Base-by-base conservation (phyloP, 37 sponge, comb jelly and placozoan genomes). In the Hormiphora californensis region DNA sequence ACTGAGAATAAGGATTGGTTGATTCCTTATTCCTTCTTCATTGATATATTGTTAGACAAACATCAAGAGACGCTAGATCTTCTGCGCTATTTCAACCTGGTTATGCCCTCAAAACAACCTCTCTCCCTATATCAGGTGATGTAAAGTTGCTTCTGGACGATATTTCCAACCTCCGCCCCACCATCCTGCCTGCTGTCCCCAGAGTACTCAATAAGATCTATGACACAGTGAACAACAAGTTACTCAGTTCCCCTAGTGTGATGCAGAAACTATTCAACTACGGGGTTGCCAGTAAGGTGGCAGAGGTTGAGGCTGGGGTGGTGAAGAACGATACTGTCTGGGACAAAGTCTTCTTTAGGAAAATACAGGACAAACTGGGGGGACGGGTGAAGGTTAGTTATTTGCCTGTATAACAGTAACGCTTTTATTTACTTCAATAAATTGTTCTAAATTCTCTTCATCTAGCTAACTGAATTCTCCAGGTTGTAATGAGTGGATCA, bases 331-430 rank as follows among this genome's bases (percentile, higher is more conserved):
- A 40, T 17, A 73, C 28, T 73, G 44, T 73, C 25, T 73, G 81
- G 81, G 81, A 73, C 23, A 43, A 43, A 1, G 46, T 73, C 44
- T 40, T 73, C 81, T 73, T 73, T n/a, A 37, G 43, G 81, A 73
- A 73, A 46, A 73, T 73, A 43, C 81, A 73, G 46, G 44, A 73
- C 46, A 73, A 73, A 41, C 81, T 73, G 44, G 81, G 81, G 0
- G 81, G 81, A 22, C 40, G 81, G 25, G 81, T 73, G 28, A 73
- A 73, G 81, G 81, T 73, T 36, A 9, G 15, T 15, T 49, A 17
- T 15, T 49, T 15, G 12, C 12, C 15, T 49, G 15, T 49, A 15
- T 49, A 49, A 49, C 53, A 49, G 9, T 49, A 49, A 15, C 53
- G 9, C 15, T 49, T 49, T 17, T 49, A 15, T 17, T 49, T 15